Conservation (phyloP, 1,140 invertebrate species). For the Brachionus manjavacas region DNA sequence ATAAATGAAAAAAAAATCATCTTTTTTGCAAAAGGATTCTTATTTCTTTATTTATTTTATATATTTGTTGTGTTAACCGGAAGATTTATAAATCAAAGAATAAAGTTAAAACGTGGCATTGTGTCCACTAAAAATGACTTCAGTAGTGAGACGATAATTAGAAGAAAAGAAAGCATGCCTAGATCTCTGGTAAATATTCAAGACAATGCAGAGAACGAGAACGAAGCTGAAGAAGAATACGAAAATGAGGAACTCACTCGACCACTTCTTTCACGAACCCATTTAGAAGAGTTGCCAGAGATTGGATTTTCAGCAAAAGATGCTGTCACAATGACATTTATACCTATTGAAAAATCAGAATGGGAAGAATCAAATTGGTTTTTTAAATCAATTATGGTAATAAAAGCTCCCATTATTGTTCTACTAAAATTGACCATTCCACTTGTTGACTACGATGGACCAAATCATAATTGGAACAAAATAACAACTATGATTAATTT, state of each 20-base stretch:
- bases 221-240: constrained; percentile 24
- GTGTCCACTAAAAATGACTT: not conserved
- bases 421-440: constrained; percentile 63
- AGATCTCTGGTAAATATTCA: not conserved
- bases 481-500: constrained; percentile 62
- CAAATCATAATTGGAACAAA: constrained; percentile 63
- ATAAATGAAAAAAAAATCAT: not conserved
- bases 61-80: constrained; percentile 63
- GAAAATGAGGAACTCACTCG: constrained; percentile 10
- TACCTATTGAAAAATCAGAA: constrained; percentile 40
- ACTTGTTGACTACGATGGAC: constrained; percentile 61
- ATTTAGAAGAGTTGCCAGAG: constrained; percentile 16
- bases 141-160: constrained; percentile 25
- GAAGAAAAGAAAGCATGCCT: not conserved
- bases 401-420: constrained; percentile 59
- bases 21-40: constrained; percentile 56
- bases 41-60: constrained; percentile 63
- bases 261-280: not conserved
- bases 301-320: constrained; percentile 7
- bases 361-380: constrained; percentile 30
- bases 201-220: not conserved
- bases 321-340: constrained; percentile 19
- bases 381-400: constrained; percentile 25
- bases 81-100: constrained; percentile 48
- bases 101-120: constrained; percentile 44